These are phyloP conservation scores for Nemoura dubitans DNA, from an alignment of 2,888 invertebrate genomes.

Conservation along the genomic window DNA sequence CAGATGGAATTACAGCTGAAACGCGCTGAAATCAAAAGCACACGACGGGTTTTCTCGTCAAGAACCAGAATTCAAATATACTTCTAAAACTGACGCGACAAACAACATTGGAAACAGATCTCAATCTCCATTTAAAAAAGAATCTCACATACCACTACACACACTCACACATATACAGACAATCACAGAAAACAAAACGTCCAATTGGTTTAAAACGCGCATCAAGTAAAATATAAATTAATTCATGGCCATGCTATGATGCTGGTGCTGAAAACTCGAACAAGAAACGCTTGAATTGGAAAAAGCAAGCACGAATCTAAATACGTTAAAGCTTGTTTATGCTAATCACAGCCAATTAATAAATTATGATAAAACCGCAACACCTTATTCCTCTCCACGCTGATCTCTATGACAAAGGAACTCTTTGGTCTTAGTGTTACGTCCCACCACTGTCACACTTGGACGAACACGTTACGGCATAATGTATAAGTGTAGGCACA, in stretches of 20 bases:
- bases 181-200: background rate
- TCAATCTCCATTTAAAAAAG: background rate
- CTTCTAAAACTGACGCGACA: conserved; percentile 3
- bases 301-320: conserved; percentile 5
- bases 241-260: conserved; percentile 14
- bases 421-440: background rate
- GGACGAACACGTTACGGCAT: background rate
- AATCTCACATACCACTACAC: background rate
- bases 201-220: conserved; percentile 8
- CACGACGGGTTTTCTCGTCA: background rate
- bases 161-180: background rate
- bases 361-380: conserved; percentile 12
- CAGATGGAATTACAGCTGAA: background rate
- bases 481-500: background rate
- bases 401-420: background rate
- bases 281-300: conserved; percentile 7
- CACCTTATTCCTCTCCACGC: background rate
- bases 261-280: conserved; percentile 1
- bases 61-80: background rate
- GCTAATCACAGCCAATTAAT: conserved; percentile 4
- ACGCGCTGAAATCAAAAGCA: background rate
- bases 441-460: background rate
- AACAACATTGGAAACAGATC: background rate
- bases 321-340: conserved; percentile 7
- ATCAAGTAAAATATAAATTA: background rate